Base-by-base conservation (phyloP, 2,888 invertebrate genomes). In the Sphinx pinastri region DNA sequence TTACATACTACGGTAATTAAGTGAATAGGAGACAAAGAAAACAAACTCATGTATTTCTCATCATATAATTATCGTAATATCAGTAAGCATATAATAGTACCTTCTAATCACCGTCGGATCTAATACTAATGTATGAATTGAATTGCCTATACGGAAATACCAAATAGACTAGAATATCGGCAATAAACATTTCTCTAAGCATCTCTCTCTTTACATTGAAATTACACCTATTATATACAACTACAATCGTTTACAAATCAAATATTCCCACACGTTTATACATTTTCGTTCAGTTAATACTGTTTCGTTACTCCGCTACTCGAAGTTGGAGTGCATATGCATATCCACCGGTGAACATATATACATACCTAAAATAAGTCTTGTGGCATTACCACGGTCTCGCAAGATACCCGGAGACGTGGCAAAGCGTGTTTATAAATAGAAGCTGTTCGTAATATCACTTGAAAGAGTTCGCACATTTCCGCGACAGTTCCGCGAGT, bases 281-380 rank as follows among this genome's bases (percentile, higher is more conserved):
- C 71, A 76, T 67, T 66, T 66, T 58, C 55, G 57, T 68, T 74
- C 72, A 76, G 31, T 75, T 77, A 76, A 74, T 77, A 73, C 70
- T 74, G 10, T 31, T 72, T 57, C 13, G 69, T 71, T 75, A 49
- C 67, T 70, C 63, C 60, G 63, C 68, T 71, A 68, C 12, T 71
- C 63, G 70, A 54, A 67, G 67, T 70, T 38, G 71, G 80, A 75
- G 78, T 73, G 69, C 63, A 75, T 79, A 79, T 73, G 69, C 63
- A 75, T 79, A 79, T 82, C 76, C 79, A 81, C 77, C 77, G 72
- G 72, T 77, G 79, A 82, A 81, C 81, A 75, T 80, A 81, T 81
- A 83, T 82, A 82, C 79, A 81, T 77, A 80, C 55, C 76, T 81
- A 82, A 80, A 79, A 77, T 79, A 84, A 85, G 84, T 87, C 83